Evolutionary conservation across 1,140 invertebrate species (phyloP).

Genomic region (Drosophila baimaii): DNA sequence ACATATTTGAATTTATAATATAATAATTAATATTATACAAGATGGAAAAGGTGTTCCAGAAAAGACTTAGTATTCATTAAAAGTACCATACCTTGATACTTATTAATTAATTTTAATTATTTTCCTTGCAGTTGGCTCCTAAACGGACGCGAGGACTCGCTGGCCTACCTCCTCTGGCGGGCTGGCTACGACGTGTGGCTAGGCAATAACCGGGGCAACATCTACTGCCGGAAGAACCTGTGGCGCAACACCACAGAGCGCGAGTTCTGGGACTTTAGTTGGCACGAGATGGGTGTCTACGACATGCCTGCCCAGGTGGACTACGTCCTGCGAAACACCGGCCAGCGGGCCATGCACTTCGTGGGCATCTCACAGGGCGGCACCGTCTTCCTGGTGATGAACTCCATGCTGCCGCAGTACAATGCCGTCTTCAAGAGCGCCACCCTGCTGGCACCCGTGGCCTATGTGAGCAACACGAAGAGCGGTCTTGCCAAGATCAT

Average conservation of each 20-base stretch:
- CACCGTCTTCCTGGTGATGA: slow-evolving; percentile 86
- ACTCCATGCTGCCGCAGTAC: slow-evolving; percentile 86
- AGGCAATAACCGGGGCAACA: slow-evolving; percentile 89
- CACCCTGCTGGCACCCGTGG: slow-evolving; percentile 87
- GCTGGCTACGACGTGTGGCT: slow-evolving; percentile 90
- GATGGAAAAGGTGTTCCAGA: no score
- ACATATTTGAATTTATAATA: no score
- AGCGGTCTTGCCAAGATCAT: slow-evolving; percentile 83
- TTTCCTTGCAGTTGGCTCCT: slow-evolving; percentile 64
- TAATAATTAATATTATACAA: no score
- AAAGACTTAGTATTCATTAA: no score
- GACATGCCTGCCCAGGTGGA: slow-evolving; percentile 90
- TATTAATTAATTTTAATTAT: not conserved
- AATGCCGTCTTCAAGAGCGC: slow-evolving; percentile 86
- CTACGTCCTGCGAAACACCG: slow-evolving; percentile 86
- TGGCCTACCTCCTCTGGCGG: slow-evolving; percentile 88
- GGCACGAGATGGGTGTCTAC: slow-evolving; percentile 89
- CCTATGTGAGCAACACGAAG: slow-evolving; percentile 84
- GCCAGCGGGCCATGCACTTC: slow-evolving; percentile 83
- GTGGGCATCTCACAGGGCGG: slow-evolving; percentile 87
- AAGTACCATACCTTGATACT: no score
- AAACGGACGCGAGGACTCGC: slow-evolving; percentile 76
- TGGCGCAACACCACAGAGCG: slow-evolving; percentile 84
- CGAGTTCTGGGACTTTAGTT: slow-evolving; percentile 86
- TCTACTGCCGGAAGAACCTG: slow-evolving; percentile 87